Evolutionary conservation across 1,140 invertebrate species (phyloP), one percentile per base, ranked within the genome.

Genomic region (Trachymyrmex septentrionalis): DNA sequence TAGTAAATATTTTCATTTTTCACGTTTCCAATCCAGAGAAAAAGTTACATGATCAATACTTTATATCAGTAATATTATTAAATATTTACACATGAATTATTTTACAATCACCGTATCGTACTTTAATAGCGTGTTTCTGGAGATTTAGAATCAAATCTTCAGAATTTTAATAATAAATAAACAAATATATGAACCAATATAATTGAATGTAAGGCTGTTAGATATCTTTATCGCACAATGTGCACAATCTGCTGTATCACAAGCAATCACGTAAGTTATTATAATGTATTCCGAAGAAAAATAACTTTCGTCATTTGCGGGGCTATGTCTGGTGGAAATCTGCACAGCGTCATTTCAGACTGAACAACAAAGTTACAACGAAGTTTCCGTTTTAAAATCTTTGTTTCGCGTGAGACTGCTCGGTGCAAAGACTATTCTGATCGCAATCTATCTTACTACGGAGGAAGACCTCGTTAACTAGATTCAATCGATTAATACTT

Each of bases 361-460:
- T 21, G 30, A 59, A 75, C 30, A 75, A 75, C 30, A 55, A 53
- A 57, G 24, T 75, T 75, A 75, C n/a, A 16, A 59, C n/a, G 7
- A 59, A 59, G 53, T 21, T 75, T 34, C n/a, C 53, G 30, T 57
- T 73, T 59, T 24, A 38, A 57, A 75, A 75, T 75, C 72, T 38
- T 59, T 14, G n/a, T 75, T 75, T 75, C 53, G 72, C 53, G 53
- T 75, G 72, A 75, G 27, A 75, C 34, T n/a, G 72, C 53, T 57
- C n/a, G 53, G n/a, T 34, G 27, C n/a, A 21, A 75, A 75, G 72
- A 53, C 53, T 34, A 75, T 59, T 75, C 7, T 24, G 53, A 57
- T 75, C 5, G n/a, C 19, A 75, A 75, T 75, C 30, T 75, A 57
- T 53, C 16, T 75, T 38, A 21, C 2, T 34, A 30, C 7, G 3